These are phyloP conservation scores for Cynodonichthys magdalenae DNA, from an alignment of 2,797 vertebrate genomes.

Conservation along the genomic window DNA sequence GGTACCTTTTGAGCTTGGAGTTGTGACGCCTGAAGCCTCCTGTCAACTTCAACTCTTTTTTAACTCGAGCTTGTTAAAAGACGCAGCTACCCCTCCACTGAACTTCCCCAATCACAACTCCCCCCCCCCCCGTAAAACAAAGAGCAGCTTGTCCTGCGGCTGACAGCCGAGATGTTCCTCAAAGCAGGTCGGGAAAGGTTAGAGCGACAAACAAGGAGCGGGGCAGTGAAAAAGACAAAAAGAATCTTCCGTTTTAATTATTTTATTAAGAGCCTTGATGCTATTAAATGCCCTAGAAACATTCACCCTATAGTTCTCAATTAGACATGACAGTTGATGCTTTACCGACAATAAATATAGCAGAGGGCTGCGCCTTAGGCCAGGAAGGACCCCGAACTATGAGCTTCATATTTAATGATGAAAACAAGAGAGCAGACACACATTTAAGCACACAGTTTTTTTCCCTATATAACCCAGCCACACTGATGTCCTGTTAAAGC, in stretches of 20 bases:
- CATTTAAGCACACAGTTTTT: conserved; percentile 42
- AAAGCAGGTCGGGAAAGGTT: conserved; percentile 75
- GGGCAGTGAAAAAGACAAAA: conserved; percentile 76
- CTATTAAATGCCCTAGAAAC: conserved; percentile 84
- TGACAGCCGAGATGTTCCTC: conserved; percentile 60
- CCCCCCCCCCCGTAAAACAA: conserved; percentile 37
- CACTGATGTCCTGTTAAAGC: conserved; percentile 27
- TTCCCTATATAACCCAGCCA: conserved; percentile 48
- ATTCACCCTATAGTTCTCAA: conserved; percentile 80
- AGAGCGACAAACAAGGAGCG: conserved; percentile 65
- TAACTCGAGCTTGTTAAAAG: conserved; percentile 48
- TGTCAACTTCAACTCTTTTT: conserved; percentile 49
- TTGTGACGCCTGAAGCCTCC: conserved; percentile 15
- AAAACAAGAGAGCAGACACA: conserved; percentile 74
- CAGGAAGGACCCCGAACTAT: conserved; percentile 76
- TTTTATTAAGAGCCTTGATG: conserved; percentile 82
- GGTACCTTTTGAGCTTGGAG: conserved; percentile 20
- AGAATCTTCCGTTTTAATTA: conserved; percentile 77
- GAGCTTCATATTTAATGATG: conserved; percentile 84
- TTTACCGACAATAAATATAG: conserved; percentile 85
- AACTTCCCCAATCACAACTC: conserved; percentile 12
- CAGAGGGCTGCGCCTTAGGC: conserved; percentile 76
- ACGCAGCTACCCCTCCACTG: conserved; percentile 33
- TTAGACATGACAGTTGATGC: conserved; percentile 84
- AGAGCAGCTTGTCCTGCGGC: conserved; percentile 50